Conservation (phyloP, 2,113 vertebrate species). For the Nymphicus hollandicus region DNA sequence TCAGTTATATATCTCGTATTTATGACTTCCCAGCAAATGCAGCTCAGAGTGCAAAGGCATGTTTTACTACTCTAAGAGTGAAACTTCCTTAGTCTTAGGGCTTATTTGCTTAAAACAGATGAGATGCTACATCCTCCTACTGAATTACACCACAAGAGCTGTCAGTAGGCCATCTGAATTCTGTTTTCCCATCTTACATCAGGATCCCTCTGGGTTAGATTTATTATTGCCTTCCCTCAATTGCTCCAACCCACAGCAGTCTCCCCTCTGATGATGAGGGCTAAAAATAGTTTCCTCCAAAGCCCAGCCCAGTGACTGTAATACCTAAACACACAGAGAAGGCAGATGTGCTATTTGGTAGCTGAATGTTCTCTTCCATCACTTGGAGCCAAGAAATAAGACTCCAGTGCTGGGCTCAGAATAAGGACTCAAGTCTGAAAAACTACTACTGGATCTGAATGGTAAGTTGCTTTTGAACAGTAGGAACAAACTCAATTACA, state of each 20-base stretch:
- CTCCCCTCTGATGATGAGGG: not conserved
- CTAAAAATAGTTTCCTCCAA: conserved; percentile 24
- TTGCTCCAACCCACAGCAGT: not conserved
- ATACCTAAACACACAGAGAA: not conserved
- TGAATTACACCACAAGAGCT: conserved; percentile 7
- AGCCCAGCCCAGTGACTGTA: not conserved
- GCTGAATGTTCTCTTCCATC: not conserved
- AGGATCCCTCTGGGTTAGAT: not conserved
- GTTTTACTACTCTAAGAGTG: not conserved
- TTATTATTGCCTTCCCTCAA: conserved; percentile 25
- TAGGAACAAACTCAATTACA: not conserved
- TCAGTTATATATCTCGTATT: not conserved
- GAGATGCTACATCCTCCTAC: not conserved
- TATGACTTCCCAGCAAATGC: conserved; percentile 6
- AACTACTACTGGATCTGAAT: not conserved
- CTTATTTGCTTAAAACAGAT: conserved; percentile 27
- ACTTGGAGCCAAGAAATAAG: not conserved
- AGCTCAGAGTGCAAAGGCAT: not conserved
- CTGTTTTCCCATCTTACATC: not conserved
- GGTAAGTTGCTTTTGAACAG: not conserved
- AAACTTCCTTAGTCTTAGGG: not conserved
- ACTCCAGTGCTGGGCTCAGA: not conserved
- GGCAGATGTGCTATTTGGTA: not conserved
- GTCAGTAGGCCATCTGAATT: conserved; percentile 1
- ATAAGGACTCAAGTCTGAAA: not conserved